Percentiles rank a stretch among this genome's conserved stretches.
Evolutionary conservation across 2,113 vertebrate genomes (phyloP).

Genomic region (Mus pahari): DNA sequence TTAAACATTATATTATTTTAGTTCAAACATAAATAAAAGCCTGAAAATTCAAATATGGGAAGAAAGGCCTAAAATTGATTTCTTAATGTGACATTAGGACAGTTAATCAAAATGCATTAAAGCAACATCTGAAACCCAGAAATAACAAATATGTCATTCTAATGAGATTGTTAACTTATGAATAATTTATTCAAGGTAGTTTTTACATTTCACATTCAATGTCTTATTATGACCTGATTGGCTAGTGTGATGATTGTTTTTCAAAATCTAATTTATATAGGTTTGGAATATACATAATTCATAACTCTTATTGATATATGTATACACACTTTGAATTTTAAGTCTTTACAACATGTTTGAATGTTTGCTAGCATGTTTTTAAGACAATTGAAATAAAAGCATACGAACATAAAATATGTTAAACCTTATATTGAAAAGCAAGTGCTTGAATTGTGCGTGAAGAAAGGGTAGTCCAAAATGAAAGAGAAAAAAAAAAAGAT

Average conservation of each 20-base stretch:
- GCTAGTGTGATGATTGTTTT: slow-evolving; percentile 73
- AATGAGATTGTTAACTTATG: slow-evolving; percentile 72
- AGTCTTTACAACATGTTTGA: slow-evolving; percentile 73
- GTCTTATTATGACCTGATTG: slow-evolving; percentile 55
- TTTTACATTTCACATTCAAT: slow-evolving; percentile 62
- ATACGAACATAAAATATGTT: slow-evolving; percentile 73
- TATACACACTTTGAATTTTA: slow-evolving; percentile 35
- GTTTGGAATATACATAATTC: slow-evolving; percentile 72
- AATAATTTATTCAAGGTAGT: slow-evolving; percentile 65
- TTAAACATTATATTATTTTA: slow-evolving; percentile 57
- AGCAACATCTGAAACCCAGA: slow-evolving; percentile 72
- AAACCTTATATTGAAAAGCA: slow-evolving; percentile 52
- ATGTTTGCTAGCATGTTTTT: slow-evolving; percentile 74
- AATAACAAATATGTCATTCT: slow-evolving; percentile 73
- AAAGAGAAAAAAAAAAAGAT: slow-evolving; percentile 53
- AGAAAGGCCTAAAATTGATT: slow-evolving; percentile 60
- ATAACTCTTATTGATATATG: slow-evolving; percentile 69
- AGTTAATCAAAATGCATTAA: slow-evolving; percentile 82
- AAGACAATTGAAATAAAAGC: slow-evolving; percentile 77
- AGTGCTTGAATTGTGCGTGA: slow-evolving; percentile 35
- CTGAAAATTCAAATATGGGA: slow-evolving; percentile 72
- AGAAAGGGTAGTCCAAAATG: slow-evolving; percentile 67
- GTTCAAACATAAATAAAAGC: slow-evolving; percentile 79
- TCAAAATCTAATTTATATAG: slow-evolving; percentile 67
- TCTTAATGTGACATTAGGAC: slow-evolving; percentile 79